phyloP scores from a whole-genome alignment of 2,113 vertebrate species.

The Pelmatolapia mariae region DNA sequence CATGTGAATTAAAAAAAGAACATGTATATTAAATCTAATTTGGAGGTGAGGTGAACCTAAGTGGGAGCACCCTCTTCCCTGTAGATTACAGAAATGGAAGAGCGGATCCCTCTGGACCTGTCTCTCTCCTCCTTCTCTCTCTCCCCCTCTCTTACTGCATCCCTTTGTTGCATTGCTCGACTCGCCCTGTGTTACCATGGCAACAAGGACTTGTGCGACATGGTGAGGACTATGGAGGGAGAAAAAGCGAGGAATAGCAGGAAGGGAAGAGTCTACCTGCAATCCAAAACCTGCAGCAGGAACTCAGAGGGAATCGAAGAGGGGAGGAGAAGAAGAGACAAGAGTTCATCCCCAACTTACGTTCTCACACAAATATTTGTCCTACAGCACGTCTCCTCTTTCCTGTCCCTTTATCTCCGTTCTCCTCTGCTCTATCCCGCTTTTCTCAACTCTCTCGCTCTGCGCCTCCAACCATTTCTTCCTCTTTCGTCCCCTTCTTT shows the following conservation, averaged over 20 bases:
- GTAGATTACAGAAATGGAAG: conserved; percentile 32
- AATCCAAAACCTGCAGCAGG: conserved; percentile 1
- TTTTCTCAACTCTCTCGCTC: not conserved
- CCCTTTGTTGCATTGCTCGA: conserved; percentile 32
- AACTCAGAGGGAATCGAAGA: not conserved
- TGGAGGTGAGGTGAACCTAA: conserved; percentile 6
- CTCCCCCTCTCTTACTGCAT: conserved; percentile 1
- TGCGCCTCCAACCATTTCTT: not conserved
- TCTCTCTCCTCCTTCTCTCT: not conserved
- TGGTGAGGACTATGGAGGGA: conserved; percentile 30
- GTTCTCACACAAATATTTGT: not conserved
- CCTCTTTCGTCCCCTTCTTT: not conserved
- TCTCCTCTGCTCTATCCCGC: not conserved
- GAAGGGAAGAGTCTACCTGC: conserved; percentile 36
- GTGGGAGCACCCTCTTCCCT: conserved; percentile 23
- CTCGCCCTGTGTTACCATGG: conserved; percentile 60
- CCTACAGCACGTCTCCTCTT: not conserved
- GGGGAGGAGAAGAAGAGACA: not conserved
- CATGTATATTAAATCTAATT: conserved; percentile 7
- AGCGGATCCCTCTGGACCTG: conserved; percentile 33
- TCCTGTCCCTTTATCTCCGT: not conserved
- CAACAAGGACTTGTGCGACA: conserved; percentile 56
- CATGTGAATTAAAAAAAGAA: not conserved
- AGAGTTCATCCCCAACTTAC: conserved; percentile 26
- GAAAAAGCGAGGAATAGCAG: not conserved